Evolutionary conservation across 2,797 vertebrate species (phyloP).

Genomic region (Caiman crocodilus): DNA sequence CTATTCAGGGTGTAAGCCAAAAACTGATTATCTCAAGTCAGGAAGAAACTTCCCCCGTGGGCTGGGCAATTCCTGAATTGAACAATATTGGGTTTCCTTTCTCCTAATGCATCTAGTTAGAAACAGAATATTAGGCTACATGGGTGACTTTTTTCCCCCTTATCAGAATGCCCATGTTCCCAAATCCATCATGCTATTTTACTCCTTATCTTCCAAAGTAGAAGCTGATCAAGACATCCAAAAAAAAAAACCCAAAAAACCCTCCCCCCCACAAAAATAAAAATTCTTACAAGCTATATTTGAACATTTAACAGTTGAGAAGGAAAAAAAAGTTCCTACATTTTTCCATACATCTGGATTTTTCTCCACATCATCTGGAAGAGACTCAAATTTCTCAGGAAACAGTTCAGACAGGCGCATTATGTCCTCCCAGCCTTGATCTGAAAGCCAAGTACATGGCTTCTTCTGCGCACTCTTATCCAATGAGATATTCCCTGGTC

Average conservation of each 20-base stretch:
- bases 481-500: slow-evolving; percentile 92
- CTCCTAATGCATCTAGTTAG: not conserved
- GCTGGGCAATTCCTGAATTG: not conserved
- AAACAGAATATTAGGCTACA: not conserved
- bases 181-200: not conserved
- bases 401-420: slow-evolving; percentile 89
- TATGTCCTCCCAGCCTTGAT: slow-evolving; percentile 96
- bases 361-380: slow-evolving; percentile 89
- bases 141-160: not conserved
- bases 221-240: not conserved
- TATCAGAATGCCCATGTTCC: not conserved
- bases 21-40: not conserved
- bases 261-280: not conserved
- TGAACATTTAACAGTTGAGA: not conserved
- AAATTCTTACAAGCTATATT: not conserved
- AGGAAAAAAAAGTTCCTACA: slow-evolving; percentile 81
- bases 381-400: slow-evolving; percentile 84
- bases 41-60: not conserved
- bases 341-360: slow-evolving; percentile 86
- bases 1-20: not conserved
- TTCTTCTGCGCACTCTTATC: slow-evolving; percentile 91
- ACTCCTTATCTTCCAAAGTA: not conserved
- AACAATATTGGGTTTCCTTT: not conserved
- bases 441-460: slow-evolving; percentile 89
- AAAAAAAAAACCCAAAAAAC: slow-evolving; percentile 1